phyloP scores from a whole-genome alignment of 2,888 invertebrate genomes.

The Trissolcus brochymenae region DNA sequence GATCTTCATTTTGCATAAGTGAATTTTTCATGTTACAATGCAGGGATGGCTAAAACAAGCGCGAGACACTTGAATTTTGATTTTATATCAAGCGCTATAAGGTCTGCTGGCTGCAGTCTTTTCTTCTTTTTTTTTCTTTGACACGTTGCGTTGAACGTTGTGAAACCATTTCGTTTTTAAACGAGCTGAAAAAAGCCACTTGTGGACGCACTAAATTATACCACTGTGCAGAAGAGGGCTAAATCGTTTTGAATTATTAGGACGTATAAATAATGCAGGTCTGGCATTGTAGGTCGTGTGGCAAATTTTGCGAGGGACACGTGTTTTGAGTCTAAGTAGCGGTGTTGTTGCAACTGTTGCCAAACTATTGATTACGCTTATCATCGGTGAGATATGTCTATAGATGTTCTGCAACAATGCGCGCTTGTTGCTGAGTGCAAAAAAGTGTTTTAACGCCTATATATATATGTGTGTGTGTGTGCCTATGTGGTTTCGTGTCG shows the following conservation, averaged over 20 bases:
- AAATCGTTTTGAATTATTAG: slow-evolving; percentile 10
- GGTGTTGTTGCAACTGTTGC: slow-evolving; percentile 30
- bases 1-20: neutral
- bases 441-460: no score
- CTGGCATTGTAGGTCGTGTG: slow-evolving; percentile 2
- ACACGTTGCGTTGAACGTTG: no score
- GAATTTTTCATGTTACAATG: neutral
- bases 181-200: slow-evolving; percentile 2
- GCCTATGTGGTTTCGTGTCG: neutral
- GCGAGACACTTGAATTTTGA: no score
- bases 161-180: no score
- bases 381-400: slow-evolving; percentile 14
- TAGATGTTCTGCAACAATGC: neutral
- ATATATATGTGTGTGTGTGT: no score
- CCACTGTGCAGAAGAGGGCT: slow-evolving; percentile 1
- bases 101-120: no score
- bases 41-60: no score
- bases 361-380: slow-evolving; percentile 32
- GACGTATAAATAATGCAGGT: slow-evolving; percentile 8
- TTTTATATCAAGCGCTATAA: no score
- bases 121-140: no score
- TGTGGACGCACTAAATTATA: slow-evolving; percentile 10
- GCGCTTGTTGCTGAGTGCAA: neutral
- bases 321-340: slow-evolving; percentile 22
- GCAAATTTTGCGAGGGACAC: slow-evolving; percentile 14